Evolutionary conservation across 2,797 vertebrate species (phyloP), one percentile per base, ranked within the genome.

Genomic region (Aeoliscus strigatus): DNA sequence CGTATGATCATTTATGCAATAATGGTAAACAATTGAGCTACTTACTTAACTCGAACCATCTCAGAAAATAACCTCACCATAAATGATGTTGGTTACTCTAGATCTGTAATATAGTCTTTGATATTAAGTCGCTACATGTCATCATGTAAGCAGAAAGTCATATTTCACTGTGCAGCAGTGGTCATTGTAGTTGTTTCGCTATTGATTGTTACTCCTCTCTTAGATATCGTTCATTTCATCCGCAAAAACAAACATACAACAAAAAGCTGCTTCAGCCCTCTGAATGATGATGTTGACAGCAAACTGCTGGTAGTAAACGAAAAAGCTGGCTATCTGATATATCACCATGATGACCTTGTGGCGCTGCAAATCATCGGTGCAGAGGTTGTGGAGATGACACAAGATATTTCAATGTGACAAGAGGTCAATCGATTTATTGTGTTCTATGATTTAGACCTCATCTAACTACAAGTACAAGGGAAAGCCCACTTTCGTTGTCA

Each of bases 401-500:
- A 9, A 34, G 36, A 72, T 77, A 71, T 80, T 74, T 84, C 57
- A 70, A 53, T 24, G 27, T 45, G 50, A 62, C 59, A 63, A 53
- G 59, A 62, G 63, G 66, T 59, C 52, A 40, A 40, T 37, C 25
- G 44, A 79, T 81, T 70, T 63, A 79, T 69, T 2, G 1, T 3
- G 45, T 15, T 1, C 4, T 44, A 38, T 0, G 12, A 59, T 32
- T 74, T 56, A 39, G 42, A 51, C 27, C 39, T 11, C 7, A 17
- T 49, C 9, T 8, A 21, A 34, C 6, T n/a, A n/a, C n/a, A n/a
- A 39, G 30, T n/a, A 7, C 16, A n/a, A 45, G 43, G 40, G 25
- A 34, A 60, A 54, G 23, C 39, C 43, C 39, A 4, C 40, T 54
- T 70, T 70, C 48, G 32, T 54, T 42, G 23, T 27, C 33, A 7